phyloP scores from a whole-genome alignment of 2,797 vertebrate species.

The Sciaenops ocellatus region DNA sequence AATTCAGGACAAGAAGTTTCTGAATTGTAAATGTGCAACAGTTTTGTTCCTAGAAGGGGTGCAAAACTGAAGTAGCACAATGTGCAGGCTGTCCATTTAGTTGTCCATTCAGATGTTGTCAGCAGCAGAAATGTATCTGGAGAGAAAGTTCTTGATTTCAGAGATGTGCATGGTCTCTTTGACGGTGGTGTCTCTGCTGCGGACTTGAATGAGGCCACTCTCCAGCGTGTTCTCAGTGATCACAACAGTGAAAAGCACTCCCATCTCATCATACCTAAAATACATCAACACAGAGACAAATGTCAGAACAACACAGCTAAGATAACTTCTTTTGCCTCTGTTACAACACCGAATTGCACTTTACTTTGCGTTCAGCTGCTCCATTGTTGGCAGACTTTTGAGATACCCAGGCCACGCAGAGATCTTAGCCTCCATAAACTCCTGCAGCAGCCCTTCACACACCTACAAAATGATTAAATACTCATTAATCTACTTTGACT shows the following conservation, averaged over 20 bases:
- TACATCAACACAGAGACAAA: not conserved
- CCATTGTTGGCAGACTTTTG: conserved; percentile 85
- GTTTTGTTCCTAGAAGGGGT: not conserved
- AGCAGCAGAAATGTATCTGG: conserved; percentile 89
- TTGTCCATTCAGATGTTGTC: conserved; percentile 78
- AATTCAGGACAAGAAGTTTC: not conserved
- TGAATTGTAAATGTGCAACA: not conserved
- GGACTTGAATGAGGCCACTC: conserved; percentile 92
- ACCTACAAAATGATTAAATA: conserved; percentile 81
- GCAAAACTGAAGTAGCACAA: conserved; percentile 7
- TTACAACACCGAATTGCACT: not conserved
- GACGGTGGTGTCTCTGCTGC: conserved; percentile 94
- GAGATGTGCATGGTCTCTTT: conserved; percentile 96
- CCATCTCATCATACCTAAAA: conserved; percentile 97
- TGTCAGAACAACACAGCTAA: not conserved
- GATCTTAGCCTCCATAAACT: conserved; percentile 89
- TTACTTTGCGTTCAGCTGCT: conserved; percentile 89
- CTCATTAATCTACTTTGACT: not conserved
- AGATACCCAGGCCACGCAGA: conserved; percentile 95
- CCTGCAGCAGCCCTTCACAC: conserved; percentile 91
- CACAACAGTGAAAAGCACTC: conserved; percentile 91
- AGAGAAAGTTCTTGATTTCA: conserved; percentile 90
- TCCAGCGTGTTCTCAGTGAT: conserved; percentile 91
- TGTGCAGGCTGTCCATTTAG: not conserved
- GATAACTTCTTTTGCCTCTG: not conserved